A percentile compares a stretch with the other conserved stretches of the same genome.
Conservation (phyloP, 1,140 invertebrate genomes). For the Cydia strobilella region DNA sequence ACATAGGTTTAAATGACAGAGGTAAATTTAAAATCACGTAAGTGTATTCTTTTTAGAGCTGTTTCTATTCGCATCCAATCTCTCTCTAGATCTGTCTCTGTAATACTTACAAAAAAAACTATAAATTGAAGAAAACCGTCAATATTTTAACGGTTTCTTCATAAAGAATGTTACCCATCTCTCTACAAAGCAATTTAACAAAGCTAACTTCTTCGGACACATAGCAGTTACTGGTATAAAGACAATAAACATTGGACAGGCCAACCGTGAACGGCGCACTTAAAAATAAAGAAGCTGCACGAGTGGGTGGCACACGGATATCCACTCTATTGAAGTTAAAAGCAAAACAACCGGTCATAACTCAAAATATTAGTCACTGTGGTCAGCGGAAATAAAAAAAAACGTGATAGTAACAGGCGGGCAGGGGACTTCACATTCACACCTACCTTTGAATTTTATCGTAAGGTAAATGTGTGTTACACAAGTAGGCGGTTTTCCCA, state of each 20-base stretch:
- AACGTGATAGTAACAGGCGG: not conserved
- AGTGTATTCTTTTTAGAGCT: too few relatives aligned
- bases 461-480: not conserved
- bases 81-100: too few relatives aligned
- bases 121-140: too few relatives aligned
- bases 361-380: conserved; percentile 23
- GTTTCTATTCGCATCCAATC: too few relatives aligned
- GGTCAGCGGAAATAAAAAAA: conserved; percentile 4
- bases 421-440: not conserved
- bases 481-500: not conserved
- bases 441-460: not conserved
- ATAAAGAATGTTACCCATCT: too few relatives aligned
- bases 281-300: conserved; percentile 18
- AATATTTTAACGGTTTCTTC: too few relatives aligned
- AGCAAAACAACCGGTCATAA: conserved; percentile 24
- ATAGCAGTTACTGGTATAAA: not conserved
- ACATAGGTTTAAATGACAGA: too few relatives aligned
- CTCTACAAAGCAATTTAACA: not conserved
- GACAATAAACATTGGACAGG: not conserved
- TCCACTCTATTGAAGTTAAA: conserved; percentile 19
- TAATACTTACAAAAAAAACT: too few relatives aligned
- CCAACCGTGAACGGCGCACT: conserved; percentile 5
- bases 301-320: conserved; percentile 26
- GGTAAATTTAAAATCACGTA: too few relatives aligned
- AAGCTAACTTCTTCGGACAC: not conserved